phyloP scores from a whole-genome alignment of 2,888 invertebrate genomes.

The Galerucella nymphaeae region DNA sequence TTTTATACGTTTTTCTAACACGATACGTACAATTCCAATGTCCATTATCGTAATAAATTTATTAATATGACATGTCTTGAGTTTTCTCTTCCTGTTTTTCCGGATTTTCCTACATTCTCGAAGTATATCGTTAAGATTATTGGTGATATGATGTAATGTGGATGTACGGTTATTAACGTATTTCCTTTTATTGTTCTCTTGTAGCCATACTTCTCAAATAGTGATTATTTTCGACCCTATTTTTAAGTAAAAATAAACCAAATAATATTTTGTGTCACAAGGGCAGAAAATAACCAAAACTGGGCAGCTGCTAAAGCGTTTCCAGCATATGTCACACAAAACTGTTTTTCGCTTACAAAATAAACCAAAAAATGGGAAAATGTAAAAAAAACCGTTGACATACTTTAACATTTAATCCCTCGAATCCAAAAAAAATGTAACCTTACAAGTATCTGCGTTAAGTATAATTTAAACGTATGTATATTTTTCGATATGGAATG shows the following conservation, averaged over 20 bases:
- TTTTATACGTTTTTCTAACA: slow-evolving; percentile 37
- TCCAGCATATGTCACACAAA: too few relatives aligned
- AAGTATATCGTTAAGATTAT: slow-evolving; percentile 57
- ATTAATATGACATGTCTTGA: slow-evolving; percentile 54
- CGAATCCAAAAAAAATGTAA: too few relatives aligned
- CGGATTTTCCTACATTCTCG: slow-evolving; percentile 49
- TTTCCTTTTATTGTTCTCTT: slow-evolving; percentile 32
- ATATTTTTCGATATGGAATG: slow-evolving; percentile 52
- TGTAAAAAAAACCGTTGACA: too few relatives aligned
- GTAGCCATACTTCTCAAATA: slow-evolving; percentile 26
- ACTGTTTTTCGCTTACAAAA: too few relatives aligned
- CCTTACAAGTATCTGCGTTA: too few relatives aligned
- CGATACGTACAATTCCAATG: slow-evolving; percentile 41
- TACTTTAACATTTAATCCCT: too few relatives aligned
- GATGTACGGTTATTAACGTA: slow-evolving; percentile 55
- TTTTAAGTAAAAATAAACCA: background rate
- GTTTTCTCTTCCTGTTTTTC: slow-evolving; percentile 44
- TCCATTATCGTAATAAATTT: slow-evolving; percentile 58
- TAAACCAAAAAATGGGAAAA: too few relatives aligned
- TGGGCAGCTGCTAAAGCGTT: too few relatives aligned
- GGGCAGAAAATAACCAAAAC: too few relatives aligned
- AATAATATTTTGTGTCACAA: too few relatives aligned
- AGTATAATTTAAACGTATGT: slow-evolving; percentile 3
- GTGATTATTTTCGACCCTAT: background rate
- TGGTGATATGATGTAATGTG: slow-evolving; percentile 57